Conservation (phyloP, 35 echinoderm and acorn worm species). For the Chiridota heheva region DNA sequence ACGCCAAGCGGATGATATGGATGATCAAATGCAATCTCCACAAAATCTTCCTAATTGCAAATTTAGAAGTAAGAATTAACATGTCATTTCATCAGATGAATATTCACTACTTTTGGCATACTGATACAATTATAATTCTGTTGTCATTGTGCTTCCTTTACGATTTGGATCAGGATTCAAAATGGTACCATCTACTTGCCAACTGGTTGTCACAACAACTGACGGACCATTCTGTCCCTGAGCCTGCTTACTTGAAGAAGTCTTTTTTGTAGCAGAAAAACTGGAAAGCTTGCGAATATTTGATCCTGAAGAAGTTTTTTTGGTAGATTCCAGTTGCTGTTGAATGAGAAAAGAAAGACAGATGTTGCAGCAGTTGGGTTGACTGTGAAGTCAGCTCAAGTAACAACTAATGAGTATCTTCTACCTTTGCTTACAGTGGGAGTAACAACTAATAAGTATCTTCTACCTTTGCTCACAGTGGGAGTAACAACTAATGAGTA, state of each 20-base stretch:
- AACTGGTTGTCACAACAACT: neutral
- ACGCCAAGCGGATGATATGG: no score
- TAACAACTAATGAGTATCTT: neutral
- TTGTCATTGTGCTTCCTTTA: constrained; percentile 10
- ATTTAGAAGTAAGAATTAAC: no score
- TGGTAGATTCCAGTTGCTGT: constrained; percentile 31
- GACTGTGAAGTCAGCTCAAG: neutral
- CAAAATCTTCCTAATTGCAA: no score
- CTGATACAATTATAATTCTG: constrained; percentile 33
- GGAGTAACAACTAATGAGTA: neutral
- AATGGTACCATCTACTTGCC: constrained; percentile 8
- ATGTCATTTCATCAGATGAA: no score
- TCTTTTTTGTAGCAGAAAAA: constrained; percentile 8
- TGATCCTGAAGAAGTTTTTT: constrained; percentile 9
- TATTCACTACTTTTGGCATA: no score
- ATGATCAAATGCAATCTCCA: no score
- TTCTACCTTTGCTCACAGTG: neutral
- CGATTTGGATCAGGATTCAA: neutral
- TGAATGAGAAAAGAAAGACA: neutral
- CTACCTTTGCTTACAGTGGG: neutral
- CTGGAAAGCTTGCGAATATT: constrained; percentile 23
- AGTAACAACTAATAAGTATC: neutral
- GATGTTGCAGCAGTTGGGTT: no score
- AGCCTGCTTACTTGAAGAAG: neutral
- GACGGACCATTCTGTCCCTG: constrained; percentile 10